phyloP scores from a whole-genome alignment of 2,113 vertebrate genomes.

The Zosterops pallidus region DNA sequence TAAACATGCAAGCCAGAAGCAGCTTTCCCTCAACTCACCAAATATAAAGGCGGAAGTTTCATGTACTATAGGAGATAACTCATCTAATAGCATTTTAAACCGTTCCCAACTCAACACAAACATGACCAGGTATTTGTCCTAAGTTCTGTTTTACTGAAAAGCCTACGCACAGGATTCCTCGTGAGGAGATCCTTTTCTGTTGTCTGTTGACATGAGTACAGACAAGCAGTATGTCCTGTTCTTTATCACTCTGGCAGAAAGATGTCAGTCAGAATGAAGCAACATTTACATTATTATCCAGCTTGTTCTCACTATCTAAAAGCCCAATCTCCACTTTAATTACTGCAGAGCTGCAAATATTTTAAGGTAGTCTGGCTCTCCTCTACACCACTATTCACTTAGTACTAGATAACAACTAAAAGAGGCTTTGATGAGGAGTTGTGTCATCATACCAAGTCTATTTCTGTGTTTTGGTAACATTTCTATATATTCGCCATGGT shows the following conservation, averaged over 20 bases:
- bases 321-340: not conserved
- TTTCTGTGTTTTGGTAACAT: not conserved
- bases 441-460: not conserved
- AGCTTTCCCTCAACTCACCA: not conserved
- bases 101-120: not conserved
- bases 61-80: not conserved
- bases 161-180: not conserved
- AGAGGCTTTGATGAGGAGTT: not conserved
- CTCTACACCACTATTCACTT: not conserved
- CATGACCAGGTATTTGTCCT: not conserved
- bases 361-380: slow-evolving; percentile 14
- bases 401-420: not conserved
- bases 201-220: not conserved
- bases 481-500: not conserved
- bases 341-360: not conserved
- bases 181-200: not conserved
- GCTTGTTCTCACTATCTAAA: slow-evolving; percentile 17
- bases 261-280: slow-evolving; percentile 23
- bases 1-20: not conserved
- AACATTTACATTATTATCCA: slow-evolving; percentile 19
- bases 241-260: slow-evolving; percentile 10
- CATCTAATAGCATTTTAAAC: not conserved
- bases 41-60: not conserved
- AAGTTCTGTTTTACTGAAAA: not conserved
- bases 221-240: slow-evolving; percentile 22